These are phyloP conservation scores for Aphelenchoides fujianensis DNA, from an alignment of 1,140 invertebrate genomes.

Conservation along the genomic window DNA sequence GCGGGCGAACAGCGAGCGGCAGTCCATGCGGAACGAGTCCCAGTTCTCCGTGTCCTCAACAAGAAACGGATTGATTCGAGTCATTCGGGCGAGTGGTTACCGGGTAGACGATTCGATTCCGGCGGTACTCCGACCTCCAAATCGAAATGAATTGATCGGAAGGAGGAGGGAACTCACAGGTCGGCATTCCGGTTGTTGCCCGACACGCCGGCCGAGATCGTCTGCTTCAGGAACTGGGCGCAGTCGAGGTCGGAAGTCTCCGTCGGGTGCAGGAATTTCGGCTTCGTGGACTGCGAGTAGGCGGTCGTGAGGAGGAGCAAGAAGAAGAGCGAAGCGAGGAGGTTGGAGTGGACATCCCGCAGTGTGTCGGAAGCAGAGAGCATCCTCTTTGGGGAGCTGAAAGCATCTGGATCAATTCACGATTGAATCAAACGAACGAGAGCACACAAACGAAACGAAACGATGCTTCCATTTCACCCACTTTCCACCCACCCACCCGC, in stretches of 20 bases:
- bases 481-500: neutral
- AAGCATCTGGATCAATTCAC: too few species aligned
- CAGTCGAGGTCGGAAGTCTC: slow-evolving; percentile 4
- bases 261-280: neutral
- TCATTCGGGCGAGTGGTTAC: too few species aligned
- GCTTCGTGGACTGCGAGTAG: neutral
- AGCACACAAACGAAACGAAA: neutral
- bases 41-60: slow-evolving; percentile 15
- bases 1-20: neutral
- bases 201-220: neutral
- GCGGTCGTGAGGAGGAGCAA: neutral
- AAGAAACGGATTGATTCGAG: too few species aligned
- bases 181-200: neutral
- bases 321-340: neutral
- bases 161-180: too few species aligned
- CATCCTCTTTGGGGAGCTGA: too few species aligned
- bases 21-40: slow-evolving; percentile 6
- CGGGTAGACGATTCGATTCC: neutral
- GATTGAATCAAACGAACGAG: neutral
- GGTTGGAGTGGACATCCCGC: neutral
- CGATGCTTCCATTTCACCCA: neutral
- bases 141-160: too few species aligned
- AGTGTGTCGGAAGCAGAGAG: neutral
- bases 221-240: neutral
- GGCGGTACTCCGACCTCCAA: slow-evolving; percentile 5